Conservation (phyloP, 2,113 vertebrate species). For the Diglossa brunneiventris region DNA sequence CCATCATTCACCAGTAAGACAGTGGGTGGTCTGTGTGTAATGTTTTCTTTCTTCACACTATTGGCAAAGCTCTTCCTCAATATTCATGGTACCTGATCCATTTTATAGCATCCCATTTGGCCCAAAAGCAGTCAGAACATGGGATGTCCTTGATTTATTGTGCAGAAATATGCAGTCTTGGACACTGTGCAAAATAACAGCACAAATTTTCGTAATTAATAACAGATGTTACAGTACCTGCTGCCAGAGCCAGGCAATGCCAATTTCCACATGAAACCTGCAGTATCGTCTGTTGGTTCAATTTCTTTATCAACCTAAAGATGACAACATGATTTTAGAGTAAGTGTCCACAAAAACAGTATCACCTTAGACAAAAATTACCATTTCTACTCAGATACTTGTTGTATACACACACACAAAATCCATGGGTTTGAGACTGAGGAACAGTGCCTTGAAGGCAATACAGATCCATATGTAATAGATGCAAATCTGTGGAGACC, state of each 20-base stretch:
- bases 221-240: constrained; percentile 77
- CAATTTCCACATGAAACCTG: constrained; percentile 97
- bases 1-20: not conserved
- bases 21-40: not conserved
- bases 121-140: not conserved
- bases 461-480: not conserved
- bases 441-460: not conserved
- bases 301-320: constrained; percentile 89
- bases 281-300: constrained; percentile 90
- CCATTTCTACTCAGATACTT: not conserved
- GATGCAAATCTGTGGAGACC: not conserved
- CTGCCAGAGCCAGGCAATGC: constrained; percentile 95
- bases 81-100: not conserved
- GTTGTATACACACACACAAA: not conserved
- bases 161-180: not conserved
- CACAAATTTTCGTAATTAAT: not conserved
- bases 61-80: not conserved
- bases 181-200: not conserved
- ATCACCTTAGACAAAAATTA: not conserved
- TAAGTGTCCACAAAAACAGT: not conserved
- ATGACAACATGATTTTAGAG: not conserved
- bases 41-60: not conserved
- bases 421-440: not conserved
- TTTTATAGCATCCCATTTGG: not conserved
- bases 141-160: not conserved